Evolutionary conservation across 30 jellyfish, hydroid and myxozoan species (phyloP).

Genomic region (Aurelia coerulea): DNA sequence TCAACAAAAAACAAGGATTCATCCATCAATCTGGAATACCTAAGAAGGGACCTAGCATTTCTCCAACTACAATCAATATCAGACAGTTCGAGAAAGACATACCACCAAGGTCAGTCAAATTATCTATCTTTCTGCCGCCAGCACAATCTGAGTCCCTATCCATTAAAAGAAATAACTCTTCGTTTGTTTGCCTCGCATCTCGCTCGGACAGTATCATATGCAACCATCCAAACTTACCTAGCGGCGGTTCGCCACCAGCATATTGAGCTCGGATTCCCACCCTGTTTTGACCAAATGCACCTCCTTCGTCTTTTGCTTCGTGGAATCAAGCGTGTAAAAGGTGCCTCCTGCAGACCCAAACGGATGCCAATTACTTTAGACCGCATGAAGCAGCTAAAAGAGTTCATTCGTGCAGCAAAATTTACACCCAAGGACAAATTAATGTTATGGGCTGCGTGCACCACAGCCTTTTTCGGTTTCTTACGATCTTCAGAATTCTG

Average conservation of each 20-base stretch:
- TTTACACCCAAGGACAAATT: too few relatives aligned
- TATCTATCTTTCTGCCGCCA: neutral
- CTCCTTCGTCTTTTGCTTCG: too few relatives aligned
- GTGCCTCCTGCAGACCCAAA: too few relatives aligned
- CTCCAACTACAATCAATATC: slow-evolving; percentile 1
- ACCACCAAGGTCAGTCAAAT: neutral
- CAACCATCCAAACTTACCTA: slow-evolving; percentile 4
- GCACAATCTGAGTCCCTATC: neutral
- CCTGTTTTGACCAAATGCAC: too few relatives aligned
- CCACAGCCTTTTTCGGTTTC: too few relatives aligned
- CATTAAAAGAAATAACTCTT: neutral
- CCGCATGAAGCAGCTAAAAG: too few relatives aligned
- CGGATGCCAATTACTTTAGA: too few relatives aligned
- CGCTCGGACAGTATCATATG: neutral
- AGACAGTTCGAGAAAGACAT: neutral
- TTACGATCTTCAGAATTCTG: too few relatives aligned
- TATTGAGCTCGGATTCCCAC: neutral
- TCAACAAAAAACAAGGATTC: neutral
- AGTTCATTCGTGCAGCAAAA: too few relatives aligned
- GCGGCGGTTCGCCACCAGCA: neutral
- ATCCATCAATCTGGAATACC: neutral
- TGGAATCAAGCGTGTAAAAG: too few relatives aligned
- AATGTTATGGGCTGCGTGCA: too few relatives aligned
- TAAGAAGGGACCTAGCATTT: neutral
- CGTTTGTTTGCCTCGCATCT: neutral